Percentiles rank a stretch among this genome's conserved stretches.
These are phyloP conservation scores for Nyctibius grandis DNA, from an alignment of 2,797 vertebrate genomes.

Conservation along the genomic window DNA sequence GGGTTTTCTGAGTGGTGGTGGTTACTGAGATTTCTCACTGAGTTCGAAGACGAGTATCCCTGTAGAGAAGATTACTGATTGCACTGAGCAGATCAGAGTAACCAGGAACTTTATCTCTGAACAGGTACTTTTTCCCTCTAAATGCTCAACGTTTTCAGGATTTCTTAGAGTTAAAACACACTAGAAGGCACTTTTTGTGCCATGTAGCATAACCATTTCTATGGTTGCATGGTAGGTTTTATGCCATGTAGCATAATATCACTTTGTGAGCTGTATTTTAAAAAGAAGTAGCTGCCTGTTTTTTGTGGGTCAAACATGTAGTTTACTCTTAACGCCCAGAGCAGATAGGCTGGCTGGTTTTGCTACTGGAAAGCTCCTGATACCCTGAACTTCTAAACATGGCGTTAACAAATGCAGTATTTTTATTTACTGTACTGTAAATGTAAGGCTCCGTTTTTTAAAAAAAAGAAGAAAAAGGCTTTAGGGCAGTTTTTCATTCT, in stretches of 20 bases:
- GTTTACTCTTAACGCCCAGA: not conserved
- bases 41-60: not conserved
- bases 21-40: not conserved
- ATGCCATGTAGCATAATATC: not conserved
- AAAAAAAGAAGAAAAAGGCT: not conserved
- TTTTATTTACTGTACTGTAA: not conserved
- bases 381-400: not conserved
- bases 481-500: not conserved
- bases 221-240: not conserved
- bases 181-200: not conserved
- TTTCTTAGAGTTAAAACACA: not conserved
- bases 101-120: not conserved
- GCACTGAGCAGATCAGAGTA: not conserved
- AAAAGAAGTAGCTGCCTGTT: not conserved
- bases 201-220: not conserved
- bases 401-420: not conserved
- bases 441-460: not conserved
- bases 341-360: not conserved
- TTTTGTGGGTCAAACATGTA: not conserved
- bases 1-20: not conserved
- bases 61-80: not conserved
- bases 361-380: not conserved
- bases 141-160: not conserved
- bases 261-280: not conserved
- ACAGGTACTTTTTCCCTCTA: not conserved